Evolutionary conservation across 2,113 vertebrate genomes (phyloP).

Genomic region (Forbesichthys agassizii): DNA sequence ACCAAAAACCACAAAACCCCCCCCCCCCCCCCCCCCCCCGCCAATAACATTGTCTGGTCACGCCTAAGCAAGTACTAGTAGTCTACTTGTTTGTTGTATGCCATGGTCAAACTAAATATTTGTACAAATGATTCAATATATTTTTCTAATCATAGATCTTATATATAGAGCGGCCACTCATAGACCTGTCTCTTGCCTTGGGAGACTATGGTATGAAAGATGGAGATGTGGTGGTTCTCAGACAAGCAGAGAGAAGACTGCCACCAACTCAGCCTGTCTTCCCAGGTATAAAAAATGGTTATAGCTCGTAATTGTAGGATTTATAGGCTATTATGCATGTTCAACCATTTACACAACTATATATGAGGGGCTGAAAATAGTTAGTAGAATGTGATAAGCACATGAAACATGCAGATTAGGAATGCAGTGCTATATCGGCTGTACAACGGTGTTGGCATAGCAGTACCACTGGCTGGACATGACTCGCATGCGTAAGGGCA

Average conservation of each 20-base stretch:
- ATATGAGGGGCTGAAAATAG: too few relatives aligned
- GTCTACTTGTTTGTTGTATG: too few relatives aligned
- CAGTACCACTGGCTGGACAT: too few relatives aligned
- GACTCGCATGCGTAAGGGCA: too few relatives aligned
- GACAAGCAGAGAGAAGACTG: conserved; percentile 84
- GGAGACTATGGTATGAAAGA: conserved; percentile 95
- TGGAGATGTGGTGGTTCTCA: conserved; percentile 92
- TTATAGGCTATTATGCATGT: not conserved
- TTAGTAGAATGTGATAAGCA: too few relatives aligned
- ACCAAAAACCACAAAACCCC: too few relatives aligned
- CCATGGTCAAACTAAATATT: too few relatives aligned
- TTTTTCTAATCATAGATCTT: conserved; percentile 79
- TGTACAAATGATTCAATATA: not conserved
- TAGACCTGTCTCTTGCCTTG: conserved; percentile 89
- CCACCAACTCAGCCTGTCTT: conserved; percentile 70
- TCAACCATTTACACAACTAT: not conserved
- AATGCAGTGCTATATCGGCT: too few relatives aligned
- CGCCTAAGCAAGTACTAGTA: too few relatives aligned
- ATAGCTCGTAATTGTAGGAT: not conserved
- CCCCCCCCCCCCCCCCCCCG: not conserved
- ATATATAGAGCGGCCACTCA: conserved; percentile 87
- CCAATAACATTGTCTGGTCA: too few relatives aligned
- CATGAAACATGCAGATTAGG: too few relatives aligned
- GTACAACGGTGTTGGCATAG: too few relatives aligned
- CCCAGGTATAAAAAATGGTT: conserved; percentile 48